Conservation (phyloP, 2,888 invertebrate genomes). For the Pyrrhosoma nymphula region DNA sequence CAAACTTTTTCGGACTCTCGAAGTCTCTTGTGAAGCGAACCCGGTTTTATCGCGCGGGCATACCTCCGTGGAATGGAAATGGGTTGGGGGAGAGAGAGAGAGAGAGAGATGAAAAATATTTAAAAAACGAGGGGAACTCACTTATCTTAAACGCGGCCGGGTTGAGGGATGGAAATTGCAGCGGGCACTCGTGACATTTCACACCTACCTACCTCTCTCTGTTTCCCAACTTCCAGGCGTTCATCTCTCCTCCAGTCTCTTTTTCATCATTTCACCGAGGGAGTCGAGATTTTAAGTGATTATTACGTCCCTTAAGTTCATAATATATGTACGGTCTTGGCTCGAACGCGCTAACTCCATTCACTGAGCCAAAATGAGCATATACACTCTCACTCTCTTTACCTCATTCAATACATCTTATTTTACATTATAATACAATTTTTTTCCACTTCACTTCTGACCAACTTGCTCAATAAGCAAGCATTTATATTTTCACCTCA, state of each 20-base stretch:
- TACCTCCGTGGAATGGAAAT: slow-evolving; percentile 32
- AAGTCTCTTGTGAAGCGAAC: slow-evolving; percentile 26
- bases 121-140: not conserved
- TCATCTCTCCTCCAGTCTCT: not conserved
- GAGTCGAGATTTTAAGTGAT: not conserved
- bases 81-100: not conserved
- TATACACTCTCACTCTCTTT: too few relatives aligned
- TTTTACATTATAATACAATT: too few relatives aligned
- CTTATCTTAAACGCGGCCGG: not conserved
- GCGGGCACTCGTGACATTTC: not conserved
- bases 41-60: slow-evolving; percentile 45
- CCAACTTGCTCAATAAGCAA: too few relatives aligned
- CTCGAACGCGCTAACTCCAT: too few relatives aligned
- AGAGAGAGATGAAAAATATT: not conserved
- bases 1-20: slow-evolving; percentile 10
- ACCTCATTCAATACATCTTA: too few relatives aligned
- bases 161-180: not conserved
- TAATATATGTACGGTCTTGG: not conserved
- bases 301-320: not conserved
- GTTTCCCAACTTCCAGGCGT: slow-evolving; percentile 6
- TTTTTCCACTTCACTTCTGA: too few relatives aligned
- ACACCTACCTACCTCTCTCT: slow-evolving; percentile 1
- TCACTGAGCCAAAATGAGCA: too few relatives aligned
- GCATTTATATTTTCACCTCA: too few relatives aligned
- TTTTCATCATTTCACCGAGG: not conserved